Evolutionary conservation across 2,113 vertebrate genomes (phyloP).

Genomic region (Petaurus breviceps): DNA sequence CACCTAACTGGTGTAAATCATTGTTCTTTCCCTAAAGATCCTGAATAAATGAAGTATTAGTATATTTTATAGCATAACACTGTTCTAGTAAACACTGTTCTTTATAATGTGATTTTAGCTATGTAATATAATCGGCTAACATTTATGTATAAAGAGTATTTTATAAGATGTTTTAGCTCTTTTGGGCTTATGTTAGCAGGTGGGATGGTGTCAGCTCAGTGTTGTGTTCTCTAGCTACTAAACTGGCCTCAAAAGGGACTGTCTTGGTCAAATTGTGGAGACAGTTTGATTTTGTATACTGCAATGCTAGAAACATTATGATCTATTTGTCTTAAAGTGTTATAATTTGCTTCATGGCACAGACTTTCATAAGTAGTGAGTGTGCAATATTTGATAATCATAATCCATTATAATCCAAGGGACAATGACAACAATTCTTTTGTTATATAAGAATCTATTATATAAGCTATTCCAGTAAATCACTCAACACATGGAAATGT

Average conservation of each 20-base stretch:
- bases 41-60: background rate
- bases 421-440: slow-evolving; percentile 18
- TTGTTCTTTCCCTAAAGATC: background rate
- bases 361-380: background rate
- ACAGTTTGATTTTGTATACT: background rate
- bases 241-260: background rate
- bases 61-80: background rate
- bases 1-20: background rate
- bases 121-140: background rate
- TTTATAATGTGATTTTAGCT: background rate
- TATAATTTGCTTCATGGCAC: background rate
- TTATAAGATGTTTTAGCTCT: background rate
- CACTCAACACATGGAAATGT: background rate
- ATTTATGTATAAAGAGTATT: background rate
- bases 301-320: slow-evolving; percentile 9
- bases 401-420: slow-evolving; percentile 16
- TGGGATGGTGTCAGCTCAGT: background rate
- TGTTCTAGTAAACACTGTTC: background rate
- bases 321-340: background rate
- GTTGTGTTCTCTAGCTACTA: background rate
- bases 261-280: background rate
- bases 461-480: background rate
- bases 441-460: background rate
- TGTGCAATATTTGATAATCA: slow-evolving; percentile 12
- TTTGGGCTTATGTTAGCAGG: background rate